Base-by-base conservation (phyloP, 2,888 invertebrate genomes). In the Mythimna ferrago region DNA sequence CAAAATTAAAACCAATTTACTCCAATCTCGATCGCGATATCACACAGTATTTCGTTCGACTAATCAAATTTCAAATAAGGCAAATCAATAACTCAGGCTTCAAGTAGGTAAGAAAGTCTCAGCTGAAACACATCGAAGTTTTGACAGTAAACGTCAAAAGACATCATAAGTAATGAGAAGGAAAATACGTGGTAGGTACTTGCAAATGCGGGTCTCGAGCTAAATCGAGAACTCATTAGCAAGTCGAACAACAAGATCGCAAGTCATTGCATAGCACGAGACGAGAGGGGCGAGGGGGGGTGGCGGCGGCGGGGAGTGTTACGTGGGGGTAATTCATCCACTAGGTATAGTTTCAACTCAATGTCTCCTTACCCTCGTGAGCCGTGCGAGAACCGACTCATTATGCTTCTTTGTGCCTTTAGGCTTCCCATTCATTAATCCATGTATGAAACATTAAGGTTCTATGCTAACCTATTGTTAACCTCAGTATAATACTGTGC, bases 191-290 rank as follows among this genome's bases (percentile, higher is more conserved):
- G 87, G 85, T 86, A 89, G 87, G 84, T 86, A 90, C 88, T 92
- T 90, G 87, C 88, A 89, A 90, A 91, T 86, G 86, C 85, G 87
- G 84, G 86, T 85, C 87, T 89, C 84, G 86, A 87, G 90, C 89
- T 91, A 91, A 91, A 93, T 93, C 91, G 91, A 92, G 92, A 93
- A 93, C 93, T 94, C 93, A 93, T 94, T 94, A 94, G 93, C 92
- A 93, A 93, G 93, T 93, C 92, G 91, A 93, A 93, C 93, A 93
- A 93, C 91, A 91, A 89, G 89, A 90, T 89, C 89, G 93, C 93
- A 92, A 94, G 93, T 94, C 93, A 93, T 93, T 89, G 90, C 89
- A 88, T 85, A 80, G 87, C 77, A 83, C 81, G 81, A 85, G 82
- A 73, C 76, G 77, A 80, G 74, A 70, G 64, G 56, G 64, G 48